Evolutionary conservation across 2,113 vertebrate genomes (phyloP), one percentile per base, ranked within the genome.

Genomic region (Etheostoma spectabile): DNA sequence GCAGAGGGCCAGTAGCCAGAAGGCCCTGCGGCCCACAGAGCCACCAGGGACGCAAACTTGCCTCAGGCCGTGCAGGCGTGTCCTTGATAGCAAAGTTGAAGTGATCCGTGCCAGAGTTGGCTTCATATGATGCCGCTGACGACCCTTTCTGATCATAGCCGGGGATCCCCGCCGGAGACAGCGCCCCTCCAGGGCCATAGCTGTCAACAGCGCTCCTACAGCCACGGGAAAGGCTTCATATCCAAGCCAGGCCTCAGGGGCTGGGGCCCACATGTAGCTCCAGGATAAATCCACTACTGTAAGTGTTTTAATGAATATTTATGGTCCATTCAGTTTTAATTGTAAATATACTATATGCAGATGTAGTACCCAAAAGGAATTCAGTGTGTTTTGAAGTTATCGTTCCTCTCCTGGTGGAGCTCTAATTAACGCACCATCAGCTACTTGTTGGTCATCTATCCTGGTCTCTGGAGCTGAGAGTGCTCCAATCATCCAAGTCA

Each of bases 1-100:
- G 90, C 97, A 98, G 78, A 99, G 94, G 49, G 97, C 97, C 90
- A 99, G 93, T 60, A 97, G 94, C 97, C 98, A 99, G 74, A 99
- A 95, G 49, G 96, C 97, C 66, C 98, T 95, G 53, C 95, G 95
- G 78, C 95, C 93, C 66, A 95, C 82, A 1, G 97, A 96, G 52
- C 94, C 94, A 1, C 95, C 93, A 6, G 95, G 93, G 19, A 96
- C 81, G 70, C 96, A 97, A 86, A 97, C 95, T 74, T 97, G 96
- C 92, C 96, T 95, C 87, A 99, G 92, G 87, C 97, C 97, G 67
- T 98, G 98, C 74, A 99, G 93, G 82, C 95, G 96, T 80, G 96
- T 95, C 91, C 95, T 96, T 78, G 95, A 95, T 89, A 96, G 86
- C 22, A 95, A 72, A 66, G 95, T 93, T 53, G 89, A 86, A 22